Percentiles rank a stretch among this genome's conserved stretches.
Conservation (phyloP, 2,888 invertebrate genomes). For the Mimachlamys varia region DNA sequence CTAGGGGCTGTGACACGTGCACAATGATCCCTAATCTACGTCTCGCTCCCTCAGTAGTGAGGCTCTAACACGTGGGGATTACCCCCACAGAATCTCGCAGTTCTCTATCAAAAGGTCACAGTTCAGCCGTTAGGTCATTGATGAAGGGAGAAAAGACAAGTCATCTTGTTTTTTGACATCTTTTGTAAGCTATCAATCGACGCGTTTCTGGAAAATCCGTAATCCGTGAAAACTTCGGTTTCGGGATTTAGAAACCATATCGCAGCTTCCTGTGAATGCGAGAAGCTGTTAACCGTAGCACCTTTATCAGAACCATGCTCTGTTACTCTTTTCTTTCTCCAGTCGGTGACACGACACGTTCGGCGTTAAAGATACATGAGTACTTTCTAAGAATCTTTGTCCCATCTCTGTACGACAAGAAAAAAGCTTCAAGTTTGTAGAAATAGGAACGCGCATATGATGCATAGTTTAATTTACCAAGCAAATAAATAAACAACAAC, state of each 20-base stretch:
- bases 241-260: conserved; percentile 23
- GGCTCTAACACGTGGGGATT: background rate
- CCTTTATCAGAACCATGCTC: background rate
- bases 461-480: too few species aligned
- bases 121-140: background rate
- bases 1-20: conserved; percentile 19
- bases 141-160: background rate
- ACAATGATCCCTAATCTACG: background rate
- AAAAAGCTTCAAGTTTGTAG: too few species aligned
- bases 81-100: background rate
- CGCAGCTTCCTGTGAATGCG: background rate
- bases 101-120: conserved; percentile 17
- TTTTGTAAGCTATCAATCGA: background rate
- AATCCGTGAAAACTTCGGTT: conserved; percentile 17
- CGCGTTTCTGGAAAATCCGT: background rate
- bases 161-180: conserved; percentile 34
- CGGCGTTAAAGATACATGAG: background rate
- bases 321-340: background rate
- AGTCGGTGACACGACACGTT: background rate
- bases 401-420: too few species aligned
- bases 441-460: too few species aligned
- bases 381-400: background rate
- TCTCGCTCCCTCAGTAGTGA: background rate
- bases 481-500: too few species aligned
- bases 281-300: background rate